Percentiles rank a stretch among this genome's conserved stretches.
Evolutionary conservation across 2,113 vertebrate genomes (phyloP).

Genomic region (Aspiorhynchus laticeps): DNA sequence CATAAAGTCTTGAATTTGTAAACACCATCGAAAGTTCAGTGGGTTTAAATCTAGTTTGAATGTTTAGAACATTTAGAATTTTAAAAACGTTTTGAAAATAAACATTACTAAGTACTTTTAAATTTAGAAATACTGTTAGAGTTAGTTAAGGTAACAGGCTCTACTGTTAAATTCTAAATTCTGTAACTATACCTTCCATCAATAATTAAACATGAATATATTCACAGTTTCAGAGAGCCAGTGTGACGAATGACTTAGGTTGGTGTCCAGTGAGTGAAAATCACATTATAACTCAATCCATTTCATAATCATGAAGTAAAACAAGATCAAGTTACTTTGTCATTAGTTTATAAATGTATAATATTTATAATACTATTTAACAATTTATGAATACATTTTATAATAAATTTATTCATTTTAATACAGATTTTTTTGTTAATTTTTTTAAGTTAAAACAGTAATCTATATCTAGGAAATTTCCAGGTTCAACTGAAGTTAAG

Average conservation of each 20-base stretch:
- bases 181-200: background rate
- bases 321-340: background rate
- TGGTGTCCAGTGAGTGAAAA: background rate
- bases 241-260: background rate
- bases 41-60: background rate
- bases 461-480: background rate
- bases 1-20: background rate
- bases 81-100: background rate
- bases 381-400: background rate
- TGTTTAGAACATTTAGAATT: background rate
- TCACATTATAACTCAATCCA: background rate
- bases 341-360: background rate
- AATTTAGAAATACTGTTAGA: background rate
- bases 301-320: background rate
- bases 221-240: conserved; percentile 17
- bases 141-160: background rate
- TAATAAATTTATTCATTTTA: background rate
- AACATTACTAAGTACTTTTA: background rate
- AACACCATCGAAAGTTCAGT: background rate
- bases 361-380: background rate
- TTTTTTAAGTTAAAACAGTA: background rate
- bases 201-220: background rate
- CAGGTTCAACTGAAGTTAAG: background rate
- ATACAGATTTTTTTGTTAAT: no score
- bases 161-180: background rate